phyloP scores from a whole-genome alignment of 2,888 invertebrate species.

The Cheilosia scutellata region DNA sequence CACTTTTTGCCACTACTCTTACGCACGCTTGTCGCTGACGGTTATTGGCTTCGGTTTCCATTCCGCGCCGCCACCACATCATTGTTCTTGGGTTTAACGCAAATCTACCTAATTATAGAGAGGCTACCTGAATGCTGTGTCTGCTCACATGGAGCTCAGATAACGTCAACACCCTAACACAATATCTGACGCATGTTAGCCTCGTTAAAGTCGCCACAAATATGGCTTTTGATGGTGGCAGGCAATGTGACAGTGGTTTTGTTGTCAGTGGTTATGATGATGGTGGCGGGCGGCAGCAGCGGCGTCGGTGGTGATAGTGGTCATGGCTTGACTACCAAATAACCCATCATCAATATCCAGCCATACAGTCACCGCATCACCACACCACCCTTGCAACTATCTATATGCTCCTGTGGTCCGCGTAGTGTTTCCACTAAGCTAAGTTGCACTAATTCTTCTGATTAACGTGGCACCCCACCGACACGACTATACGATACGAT shows the following conservation, averaged over 20 bases:
- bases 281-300: no score
- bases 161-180: constrained; percentile 29
- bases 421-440: neutral
- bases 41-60: constrained; percentile 19
- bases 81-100: constrained; percentile 48
- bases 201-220: constrained; percentile 71
- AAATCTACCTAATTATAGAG: constrained; percentile 61
- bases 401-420: constrained; percentile 7
- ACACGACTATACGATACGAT: neutral
- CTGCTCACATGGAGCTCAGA: constrained; percentile 47
- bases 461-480: constrained; percentile 65
- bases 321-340: constrained; percentile 61
- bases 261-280: constrained; percentile 18
- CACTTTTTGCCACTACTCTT: constrained; percentile 19
- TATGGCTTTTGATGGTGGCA: constrained; percentile 56
- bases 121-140: constrained; percentile 27
- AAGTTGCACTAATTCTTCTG: constrained; percentile 70
- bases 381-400: constrained; percentile 16
- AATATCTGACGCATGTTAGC: constrained; percentile 60
- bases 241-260: constrained; percentile 9
- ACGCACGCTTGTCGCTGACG: constrained; percentile 19
- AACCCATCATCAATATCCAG: constrained; percentile 33
- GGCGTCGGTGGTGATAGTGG: constrained; percentile 2
- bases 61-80: constrained; percentile 11
- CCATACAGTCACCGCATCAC: constrained; percentile 16